These are phyloP conservation scores for Hormaphis cornu DNA, from an alignment of 1,140 invertebrate species.

Conservation along the genomic window DNA sequence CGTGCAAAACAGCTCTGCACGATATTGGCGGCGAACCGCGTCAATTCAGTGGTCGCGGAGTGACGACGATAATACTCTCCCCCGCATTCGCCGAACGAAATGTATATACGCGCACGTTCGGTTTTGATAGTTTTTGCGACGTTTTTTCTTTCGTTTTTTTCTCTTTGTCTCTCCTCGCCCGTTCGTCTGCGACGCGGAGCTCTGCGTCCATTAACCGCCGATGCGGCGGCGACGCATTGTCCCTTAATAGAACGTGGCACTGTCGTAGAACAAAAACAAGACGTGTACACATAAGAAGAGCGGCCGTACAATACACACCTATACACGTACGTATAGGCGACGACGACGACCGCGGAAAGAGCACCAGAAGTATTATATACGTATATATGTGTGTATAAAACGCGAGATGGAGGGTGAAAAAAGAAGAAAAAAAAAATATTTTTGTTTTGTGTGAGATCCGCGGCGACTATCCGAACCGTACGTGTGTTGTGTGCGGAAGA, in stretches of 20 bases:
- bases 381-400: too few relatives aligned
- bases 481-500: slow-evolving; percentile 30
- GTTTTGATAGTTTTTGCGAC: slow-evolving; percentile 18
- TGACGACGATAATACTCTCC: too few relatives aligned
- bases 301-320: too few relatives aligned
- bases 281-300: background rate
- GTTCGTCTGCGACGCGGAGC: too few relatives aligned
- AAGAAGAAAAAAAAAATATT: slow-evolving; percentile 19
- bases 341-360: background rate
- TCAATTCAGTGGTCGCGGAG: too few relatives aligned
- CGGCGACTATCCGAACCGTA: slow-evolving; percentile 10
- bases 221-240: slow-evolving; percentile 2
- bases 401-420: background rate
- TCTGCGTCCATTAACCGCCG: background rate
- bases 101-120: too few relatives aligned
- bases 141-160: background rate
- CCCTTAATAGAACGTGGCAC: slow-evolving; percentile 26
- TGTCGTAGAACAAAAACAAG: background rate
- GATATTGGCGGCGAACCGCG: too few relatives aligned
- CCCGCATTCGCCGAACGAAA: too few relatives aligned
- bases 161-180: background rate
- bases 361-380: too few relatives aligned
- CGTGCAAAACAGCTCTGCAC: too few relatives aligned
- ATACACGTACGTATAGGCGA: background rate
- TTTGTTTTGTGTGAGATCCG: slow-evolving; percentile 1